Base-by-base conservation (phyloP, 2,113 vertebrate species). In the Salvelinus alpinus region DNA sequence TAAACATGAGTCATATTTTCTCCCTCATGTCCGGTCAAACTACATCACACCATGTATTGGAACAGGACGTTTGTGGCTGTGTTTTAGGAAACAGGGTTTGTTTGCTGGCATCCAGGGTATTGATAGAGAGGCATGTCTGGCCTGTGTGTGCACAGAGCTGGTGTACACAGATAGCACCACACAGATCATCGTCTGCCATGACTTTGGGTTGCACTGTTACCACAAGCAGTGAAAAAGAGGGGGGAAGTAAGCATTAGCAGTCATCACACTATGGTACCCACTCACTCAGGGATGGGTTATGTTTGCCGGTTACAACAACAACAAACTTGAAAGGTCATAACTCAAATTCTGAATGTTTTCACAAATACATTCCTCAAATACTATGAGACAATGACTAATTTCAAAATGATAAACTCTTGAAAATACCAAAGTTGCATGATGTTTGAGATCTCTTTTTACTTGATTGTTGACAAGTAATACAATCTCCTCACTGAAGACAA, bases 131-230 rank as follows among this genome's bases (percentile, higher is more conserved):
- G 38, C 18, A 7, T 3, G n/a, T 65, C 72, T 65, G 73, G 34
- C 24, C 22, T 74, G 73, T 66, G 5, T 74, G 31, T 38, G 60
- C 34, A 72, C 9, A 24, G 31, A 47, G 71, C 71, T 83, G 84
- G 84, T 78, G 74, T 78, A 86, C 82, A 85, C 70, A 80, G 79
- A 88, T 82, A 85, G 70, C 72, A 75, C 31, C 82, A 82, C 64
- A 80, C 79, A 72, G 68, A 81, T 67, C 70, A 84, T 80, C 66
- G 24, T 80, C 76, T 80, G 79, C 72, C 60, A 64, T 85, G 60
- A 78, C 80, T 80, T 71, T 80, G 76, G 68, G 75, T 70, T 27
- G 6, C 27, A 22, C 54, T 18, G 54, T 57, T 4, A 14, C 54
- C 54, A 57, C 54, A 57, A 20, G 20, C 54, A 57, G 7, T 4